These are phyloP conservation scores for Sterrhoptilus dennistouni DNA, from an alignment of 2,113 vertebrate species.

Conservation along the genomic window DNA sequence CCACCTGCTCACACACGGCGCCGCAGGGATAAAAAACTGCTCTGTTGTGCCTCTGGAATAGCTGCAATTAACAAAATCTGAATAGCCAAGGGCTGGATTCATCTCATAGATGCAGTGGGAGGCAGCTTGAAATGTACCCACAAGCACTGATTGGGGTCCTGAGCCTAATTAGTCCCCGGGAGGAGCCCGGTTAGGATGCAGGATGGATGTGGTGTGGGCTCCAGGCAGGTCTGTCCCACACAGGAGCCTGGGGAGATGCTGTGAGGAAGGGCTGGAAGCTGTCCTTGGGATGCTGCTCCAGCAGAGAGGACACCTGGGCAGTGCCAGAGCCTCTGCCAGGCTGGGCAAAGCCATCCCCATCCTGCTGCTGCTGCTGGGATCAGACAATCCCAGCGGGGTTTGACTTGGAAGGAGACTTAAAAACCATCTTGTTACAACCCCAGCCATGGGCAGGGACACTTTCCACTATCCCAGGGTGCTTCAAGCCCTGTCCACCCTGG, in stretches of 20 bases:
- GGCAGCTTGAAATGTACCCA: neutral
- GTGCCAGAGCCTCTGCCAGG: neutral
- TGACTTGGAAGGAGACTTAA: neutral
- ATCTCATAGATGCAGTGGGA: neutral
- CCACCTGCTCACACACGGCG: conserved; percentile 49
- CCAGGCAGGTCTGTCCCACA: neutral
- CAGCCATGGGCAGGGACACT: neutral
- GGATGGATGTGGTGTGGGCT: neutral
- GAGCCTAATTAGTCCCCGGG: neutral
- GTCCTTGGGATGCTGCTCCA: neutral
- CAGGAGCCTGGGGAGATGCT: rapidly evolving
- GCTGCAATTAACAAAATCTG: conserved; percentile 16
- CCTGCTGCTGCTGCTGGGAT: neutral
- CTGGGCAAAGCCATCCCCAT: neutral
- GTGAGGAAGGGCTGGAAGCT: neutral
- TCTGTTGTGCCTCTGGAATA: neutral
- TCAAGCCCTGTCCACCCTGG: rapidly evolving
- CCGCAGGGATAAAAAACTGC: neutral
- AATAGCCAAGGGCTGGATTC: neutral
- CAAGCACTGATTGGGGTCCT: neutral
- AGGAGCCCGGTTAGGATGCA: neutral
- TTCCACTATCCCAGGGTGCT: rapidly evolving
- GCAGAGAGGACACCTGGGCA: neutral
- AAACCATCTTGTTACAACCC: rapidly evolving
- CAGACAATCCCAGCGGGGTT: neutral